Base-by-base conservation (phyloP, 1,140 invertebrate species). In the Hypsibius dujardini region DNA sequence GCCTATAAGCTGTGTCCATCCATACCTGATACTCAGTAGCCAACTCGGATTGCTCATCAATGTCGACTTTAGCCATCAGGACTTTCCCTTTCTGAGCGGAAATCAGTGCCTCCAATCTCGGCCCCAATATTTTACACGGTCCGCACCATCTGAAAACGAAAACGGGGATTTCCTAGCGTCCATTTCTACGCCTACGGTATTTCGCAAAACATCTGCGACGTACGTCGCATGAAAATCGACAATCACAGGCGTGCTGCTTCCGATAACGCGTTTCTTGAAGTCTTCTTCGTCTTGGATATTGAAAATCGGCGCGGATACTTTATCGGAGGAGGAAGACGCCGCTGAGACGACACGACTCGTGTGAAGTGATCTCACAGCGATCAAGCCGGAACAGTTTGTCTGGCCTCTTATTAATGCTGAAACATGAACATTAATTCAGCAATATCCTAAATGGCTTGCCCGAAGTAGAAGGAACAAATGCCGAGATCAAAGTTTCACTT, bases 161-260 rank as follows among this genome's bases (percentile, higher is more conserved):
- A 76, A 76, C 76, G 77, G 76, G 77, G 73, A 79, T 70, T 72
- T 47, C 7, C n/a, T 56, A 56, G n/a, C 50, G 7, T 7, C n/a
- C 7, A 7, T n/a, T 7, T 7, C 50, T 7, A 56, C 7, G 7
- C n/a, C 50, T 56, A 56, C 50, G n/a, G n/a, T 7, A 56, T 56
- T 7, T 56, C 50, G n/a, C 50, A 56, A 56, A 56, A 56, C 50
- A n/a, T 56, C 7, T 15, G 50, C 56, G n/a, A 85, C 88, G 86
- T 84, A 95, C 92, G 87, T 90, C 71, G 93, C 93, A 81, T 93
- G 92, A 81, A 97, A 97, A 79, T 95, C 92, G 1, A 96, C 86
- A 73, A 96, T 86, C 1, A 95, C 90, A 42, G 90, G 90, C 70
- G 87, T 84, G 76, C 89, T 86, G 73, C 87, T 90, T 72, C 92